A percentile compares a stretch with the other conserved stretches of the same genome.
Conservation (phyloP, 1,140 invertebrate genomes). For the Ostrea edulis region DNA sequence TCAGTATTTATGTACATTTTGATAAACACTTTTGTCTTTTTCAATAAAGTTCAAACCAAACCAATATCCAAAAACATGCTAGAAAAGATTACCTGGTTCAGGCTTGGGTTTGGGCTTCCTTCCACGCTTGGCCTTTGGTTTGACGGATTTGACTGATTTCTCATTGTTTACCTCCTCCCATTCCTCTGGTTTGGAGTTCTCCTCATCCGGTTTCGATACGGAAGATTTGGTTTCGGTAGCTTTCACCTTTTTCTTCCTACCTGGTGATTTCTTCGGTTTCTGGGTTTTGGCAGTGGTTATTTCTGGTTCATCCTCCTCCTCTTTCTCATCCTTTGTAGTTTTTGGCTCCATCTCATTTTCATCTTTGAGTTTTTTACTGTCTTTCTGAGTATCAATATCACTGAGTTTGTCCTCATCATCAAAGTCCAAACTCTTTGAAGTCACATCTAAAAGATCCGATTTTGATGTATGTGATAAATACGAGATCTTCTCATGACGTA, state of each 20-base stretch:
- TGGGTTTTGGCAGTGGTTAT: conserved; percentile 40
- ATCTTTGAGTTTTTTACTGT: conserved; percentile 30
- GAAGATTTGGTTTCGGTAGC: conserved; percentile 21
- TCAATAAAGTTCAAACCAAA: too few species aligned
- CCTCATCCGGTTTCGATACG: conserved; percentile 2
- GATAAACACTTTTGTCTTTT: too few species aligned
- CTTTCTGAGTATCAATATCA: conserved; percentile 45
- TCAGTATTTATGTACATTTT: too few species aligned
- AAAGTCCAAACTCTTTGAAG: conserved; percentile 42
- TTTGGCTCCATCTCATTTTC: conserved; percentile 43
- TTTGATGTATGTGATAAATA: conserved; percentile 14
- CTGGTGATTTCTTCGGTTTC: conserved; percentile 54
- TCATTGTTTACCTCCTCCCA: neutral
- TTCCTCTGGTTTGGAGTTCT: conserved; percentile 41
- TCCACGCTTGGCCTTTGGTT: conserved; percentile 60
- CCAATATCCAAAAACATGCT: too few species aligned
- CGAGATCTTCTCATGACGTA: conserved; percentile 27
- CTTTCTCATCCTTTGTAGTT: conserved; percentile 53
- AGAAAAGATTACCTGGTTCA: conserved; percentile 37
- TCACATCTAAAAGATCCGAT: conserved; percentile 2
- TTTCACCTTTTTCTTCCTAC: conserved; percentile 40
- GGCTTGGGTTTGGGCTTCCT: conserved; percentile 65
- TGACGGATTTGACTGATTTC: conserved; percentile 45
- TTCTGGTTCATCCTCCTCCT: conserved; percentile 39
- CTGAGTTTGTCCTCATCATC: conserved; percentile 54